Base-by-base conservation (phyloP, 2,797 vertebrate species). In the Loris lydekkerianus region DNA sequence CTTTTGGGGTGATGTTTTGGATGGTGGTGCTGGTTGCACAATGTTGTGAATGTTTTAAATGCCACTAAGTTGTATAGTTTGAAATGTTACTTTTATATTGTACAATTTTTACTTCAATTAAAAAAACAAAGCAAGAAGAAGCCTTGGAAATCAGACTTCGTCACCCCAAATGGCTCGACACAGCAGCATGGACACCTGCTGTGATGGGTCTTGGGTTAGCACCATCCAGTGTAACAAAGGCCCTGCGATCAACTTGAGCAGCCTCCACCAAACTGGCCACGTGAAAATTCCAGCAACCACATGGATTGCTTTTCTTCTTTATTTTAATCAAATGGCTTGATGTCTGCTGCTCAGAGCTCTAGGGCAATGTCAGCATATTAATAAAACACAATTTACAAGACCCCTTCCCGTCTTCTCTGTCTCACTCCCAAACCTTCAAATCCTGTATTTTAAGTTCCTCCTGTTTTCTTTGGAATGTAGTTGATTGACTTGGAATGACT, bases 401-500 rank as follows among this genome's bases (percentile, higher is more conserved):
- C 89, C 86, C 93, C 81, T 94, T 91, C 97, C 31, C 91, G 70
- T 96, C 60, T 90, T 94, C 78, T 93, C 92, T 87, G 73, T 95
- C 96, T 97, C 93, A 82, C 91, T 49, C 53, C 93, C 86, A 63
- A 97, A 93, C 85, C 37, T 96, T 97, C 92, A 69, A 86, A 96
- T 94, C 86, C 95, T 97, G 96, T 97, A 83, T 96, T 97, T 97
- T 96, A 92, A 95, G 91, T 96, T 97, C 93, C 97, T 94, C 93
- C 91, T 97, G 96, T 96, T 98, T 98, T 97, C 78, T 61, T 89
- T 98, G 98, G 98, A 98, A 98, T 98, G 97, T 72, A 97, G 72
- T 97, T 98, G 97, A 97, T 98, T 97, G 97, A 93, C 97, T 98
- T 98, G 98, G 98, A 98, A 97, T 85, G 96, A 93, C 83, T 94